Base-by-base conservation (phyloP, 2,113 vertebrate genomes). In the Emydura subglobosa region DNA sequence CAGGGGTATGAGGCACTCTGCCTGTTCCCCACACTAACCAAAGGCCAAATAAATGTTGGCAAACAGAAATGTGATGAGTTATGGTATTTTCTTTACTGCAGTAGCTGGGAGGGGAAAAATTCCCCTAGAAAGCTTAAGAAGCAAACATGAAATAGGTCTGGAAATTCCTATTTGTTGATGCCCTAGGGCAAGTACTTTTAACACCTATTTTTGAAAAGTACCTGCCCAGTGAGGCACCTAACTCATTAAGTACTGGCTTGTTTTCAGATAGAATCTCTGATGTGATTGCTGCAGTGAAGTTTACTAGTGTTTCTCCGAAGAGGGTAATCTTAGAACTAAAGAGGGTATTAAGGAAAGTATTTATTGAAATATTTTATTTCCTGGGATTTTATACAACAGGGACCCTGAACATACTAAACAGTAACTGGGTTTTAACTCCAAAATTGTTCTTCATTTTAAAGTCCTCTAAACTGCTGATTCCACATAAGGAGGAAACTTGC, bases 121-220 rank as follows among this genome's bases (percentile, higher is more conserved):
- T 96, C 96, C 90, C 89, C 57, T 54, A 81, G 97, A 97, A 98
- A 98, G 97, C 98, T 98, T 98, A 97, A 97, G 97, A 94, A 96
- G 97, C 94, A 97, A 98, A 98, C 97, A 98, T 96, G 97, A 98
- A 98, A 97, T 96, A 97, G 97, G 91, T 96, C 97, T 98, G 97
- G 96, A 98, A 98, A 98, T 98, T 97, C 96, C 94, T 98, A 96
- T 98, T 98, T 97, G 98, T 98, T 97, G 81, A 51, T 95, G 98
- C 96, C 89, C 94, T 89, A 89, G 97, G 98, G 96, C 97, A 97
- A 82, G 76, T 91, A 95, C 91, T 96, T 98, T 97, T 98, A 96
- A 97, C 76, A 92, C 90, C 94, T 96, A 87, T 82, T 96, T 97
- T 97, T 98, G 86, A 97, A 81, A 97, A 97, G 92, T 86, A 92